These are phyloP conservation scores for Danio kyathit DNA, from an alignment of 2,797 vertebrate genomes.

Conservation along the genomic window DNA sequence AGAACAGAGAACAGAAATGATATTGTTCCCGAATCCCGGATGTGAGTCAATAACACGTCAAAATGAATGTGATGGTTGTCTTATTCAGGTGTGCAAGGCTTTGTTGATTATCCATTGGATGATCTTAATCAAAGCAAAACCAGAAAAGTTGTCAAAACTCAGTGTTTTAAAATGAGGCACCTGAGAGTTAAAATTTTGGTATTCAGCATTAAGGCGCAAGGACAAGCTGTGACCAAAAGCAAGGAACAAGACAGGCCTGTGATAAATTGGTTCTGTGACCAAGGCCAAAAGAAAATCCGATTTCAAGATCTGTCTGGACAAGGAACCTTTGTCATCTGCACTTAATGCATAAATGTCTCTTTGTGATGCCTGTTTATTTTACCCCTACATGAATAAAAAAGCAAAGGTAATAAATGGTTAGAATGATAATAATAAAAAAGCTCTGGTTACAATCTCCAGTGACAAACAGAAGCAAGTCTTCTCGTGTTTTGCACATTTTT, in stretches of 20 bases:
- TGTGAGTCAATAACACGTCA: too few species aligned
- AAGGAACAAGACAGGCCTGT: not conserved
- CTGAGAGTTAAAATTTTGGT: not conserved
- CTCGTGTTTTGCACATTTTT: not conserved
- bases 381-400: not conserved
- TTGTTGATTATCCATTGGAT: not conserved
- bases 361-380: not conserved
- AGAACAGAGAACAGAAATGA: not conserved
- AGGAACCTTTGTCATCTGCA: not conserved
- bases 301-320: not conserved
- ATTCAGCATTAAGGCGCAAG: not conserved
- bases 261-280: not conserved
- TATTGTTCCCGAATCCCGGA: not conserved
- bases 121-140: not conserved
- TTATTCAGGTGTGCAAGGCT: not conserved
- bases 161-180: not conserved
- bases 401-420: not conserved
- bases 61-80: too few species aligned
- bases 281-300: constrained; percentile 3
- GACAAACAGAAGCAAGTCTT: not conserved
- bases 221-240: not conserved
- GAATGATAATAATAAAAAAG: not conserved
- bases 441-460: not conserved
- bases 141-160: not conserved
- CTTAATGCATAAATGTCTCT: not conserved